Conservation (phyloP, 2,888 invertebrate genomes). For the Drosophila subsilvestris region DNA sequence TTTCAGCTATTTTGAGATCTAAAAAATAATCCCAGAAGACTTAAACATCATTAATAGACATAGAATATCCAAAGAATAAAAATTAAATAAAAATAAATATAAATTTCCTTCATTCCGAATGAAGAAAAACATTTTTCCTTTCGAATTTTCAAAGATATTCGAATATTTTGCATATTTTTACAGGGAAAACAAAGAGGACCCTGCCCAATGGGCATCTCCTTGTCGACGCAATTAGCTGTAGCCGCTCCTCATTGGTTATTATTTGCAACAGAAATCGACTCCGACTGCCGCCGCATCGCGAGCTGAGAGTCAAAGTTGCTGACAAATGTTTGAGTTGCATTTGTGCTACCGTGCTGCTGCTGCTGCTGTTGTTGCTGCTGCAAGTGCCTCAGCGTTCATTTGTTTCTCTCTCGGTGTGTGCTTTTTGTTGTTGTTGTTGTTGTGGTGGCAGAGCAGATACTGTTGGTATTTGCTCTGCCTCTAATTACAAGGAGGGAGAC, state of each 20-base stretch:
- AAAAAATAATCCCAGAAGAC: too few species aligned
- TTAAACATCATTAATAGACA: too few species aligned
- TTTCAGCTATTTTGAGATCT: too few species aligned
- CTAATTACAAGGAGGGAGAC: conserved; percentile 62
- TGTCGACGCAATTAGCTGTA: neutral
- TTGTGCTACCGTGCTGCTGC: conserved; percentile 34
- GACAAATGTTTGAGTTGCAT: conserved; percentile 54
- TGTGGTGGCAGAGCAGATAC: neutral
- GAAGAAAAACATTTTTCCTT: too few species aligned
- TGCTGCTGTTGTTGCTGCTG: conserved; percentile 14
- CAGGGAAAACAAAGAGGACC: neutral
- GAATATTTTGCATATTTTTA: too few species aligned
- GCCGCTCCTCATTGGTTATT: conserved; percentile 47
- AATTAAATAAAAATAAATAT: too few species aligned
- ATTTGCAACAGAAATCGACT: conserved; percentile 48
- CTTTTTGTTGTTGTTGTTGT: neutral
- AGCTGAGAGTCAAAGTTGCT: conserved; percentile 46
- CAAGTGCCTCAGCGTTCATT: neutral
- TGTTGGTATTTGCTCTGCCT: conserved; percentile 56
- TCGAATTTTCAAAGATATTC: too few species aligned
- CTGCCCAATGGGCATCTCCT: neutral
- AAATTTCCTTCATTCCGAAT: too few species aligned
- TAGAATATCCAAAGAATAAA: too few species aligned
- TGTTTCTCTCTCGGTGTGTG: neutral
- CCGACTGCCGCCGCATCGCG: conserved; percentile 20